Evolutionary conservation across 2,113 vertebrate species (phyloP), one percentile per base, ranked within the genome.

Genomic region (Tetrao urogallus): DNA sequence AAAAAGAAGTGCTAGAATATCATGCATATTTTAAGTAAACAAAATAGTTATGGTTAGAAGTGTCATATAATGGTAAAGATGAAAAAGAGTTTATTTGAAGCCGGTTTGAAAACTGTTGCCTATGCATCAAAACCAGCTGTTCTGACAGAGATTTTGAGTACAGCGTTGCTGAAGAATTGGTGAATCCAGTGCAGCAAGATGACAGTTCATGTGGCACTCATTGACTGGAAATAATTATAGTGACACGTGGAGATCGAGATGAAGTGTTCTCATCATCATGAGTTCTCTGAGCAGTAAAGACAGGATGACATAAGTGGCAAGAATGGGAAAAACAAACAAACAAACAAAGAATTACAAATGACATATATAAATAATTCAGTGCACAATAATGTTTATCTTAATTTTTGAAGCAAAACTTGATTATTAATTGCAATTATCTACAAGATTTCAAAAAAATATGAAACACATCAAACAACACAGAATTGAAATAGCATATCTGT

Each of bases 31-130:
- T 77, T 79, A 82, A 72, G 61, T 34, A 86, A 58, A 14, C 45
- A 48, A 86, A 65, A 52, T 71, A 67, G 81, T 86, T 87, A 48
- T 43, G 45, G 38, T 38, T 63, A 54, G 28, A 64, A 83, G 27
- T n/a, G 61, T 80, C 81, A 85, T 43, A 58, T 87, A 74, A 84
- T 72, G 45, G 74, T 42, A 79, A 89, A 71, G n/a, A 88, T 72
- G n/a, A 58, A 40, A 42, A 76, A 77, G 18, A 78, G 24, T 67
- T 91, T 85, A 28, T 82, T 38, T 93, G 40, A 64, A 86, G 69
- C 8, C 27, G 76, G 18, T 56, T 61, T 92, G 52, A 84, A 91
- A 84, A 67, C 6, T 32, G 8, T 45, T 70, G 27, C 18, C 36
- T 86, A 63, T 72, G 71, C 63, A 81, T 34, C 74, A 21, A 64